Percentiles rank a stretch among this genome's conserved stretches.
Conservation (phyloP, 1,140 invertebrate genomes). For the Drosophila gunungcola region DNA sequence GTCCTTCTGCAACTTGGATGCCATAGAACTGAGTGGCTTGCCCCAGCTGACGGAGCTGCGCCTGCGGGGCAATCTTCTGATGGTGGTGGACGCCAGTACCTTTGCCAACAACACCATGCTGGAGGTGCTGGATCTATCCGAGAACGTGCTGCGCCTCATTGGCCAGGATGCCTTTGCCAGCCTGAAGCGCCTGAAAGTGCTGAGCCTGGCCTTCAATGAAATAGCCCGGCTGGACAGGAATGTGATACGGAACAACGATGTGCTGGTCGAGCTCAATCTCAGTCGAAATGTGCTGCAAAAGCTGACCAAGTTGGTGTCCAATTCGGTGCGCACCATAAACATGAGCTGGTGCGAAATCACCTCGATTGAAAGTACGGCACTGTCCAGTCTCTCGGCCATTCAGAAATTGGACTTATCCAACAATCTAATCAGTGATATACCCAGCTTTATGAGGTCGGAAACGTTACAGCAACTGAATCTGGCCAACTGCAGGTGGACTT, state of each 20-base stretch:
- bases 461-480: conserved; percentile 87
- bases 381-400: conserved; percentile 86
- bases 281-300: conserved; percentile 88
- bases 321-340: conserved; percentile 86
- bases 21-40: conserved; percentile 87
- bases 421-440: conserved; percentile 86
- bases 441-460: conserved; percentile 86
- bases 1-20: conserved; percentile 88
- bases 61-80: conserved; percentile 87
- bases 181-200: conserved; percentile 85
- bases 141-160: conserved; percentile 87
- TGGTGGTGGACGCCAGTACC: conserved; percentile 85
- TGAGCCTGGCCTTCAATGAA: conserved; percentile 89
- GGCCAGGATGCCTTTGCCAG: conserved; percentile 86
- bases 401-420: conserved; percentile 86
- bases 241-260: conserved; percentile 86
- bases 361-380: conserved; percentile 85
- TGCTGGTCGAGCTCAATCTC: conserved; percentile 87
- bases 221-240: conserved; percentile 86
- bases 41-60: conserved; percentile 86
- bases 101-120: conserved; percentile 88
- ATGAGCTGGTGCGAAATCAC: conserved; percentile 88
- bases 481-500: conserved; percentile 84
- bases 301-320: conserved; percentile 86
- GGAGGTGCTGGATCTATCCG: conserved; percentile 88